Percentiles rank a stretch among this genome's conserved stretches.
Conservation (phyloP, 2,113 vertebrate genomes). For the Symphodus melops region DNA sequence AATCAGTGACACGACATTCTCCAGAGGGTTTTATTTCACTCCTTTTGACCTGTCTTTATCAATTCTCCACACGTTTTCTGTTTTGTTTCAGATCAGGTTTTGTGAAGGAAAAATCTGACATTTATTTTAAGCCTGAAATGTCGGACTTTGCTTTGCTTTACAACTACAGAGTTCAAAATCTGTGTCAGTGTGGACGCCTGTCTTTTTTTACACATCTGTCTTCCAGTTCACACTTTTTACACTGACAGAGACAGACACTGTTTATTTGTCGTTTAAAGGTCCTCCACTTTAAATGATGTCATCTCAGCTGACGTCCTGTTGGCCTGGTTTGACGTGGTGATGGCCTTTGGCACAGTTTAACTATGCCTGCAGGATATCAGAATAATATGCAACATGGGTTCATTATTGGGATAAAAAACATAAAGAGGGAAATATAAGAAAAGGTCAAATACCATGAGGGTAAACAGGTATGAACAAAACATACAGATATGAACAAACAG, state of each 20-base stretch:
- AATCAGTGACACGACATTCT: background rate
- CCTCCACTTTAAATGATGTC: constrained; percentile 5
- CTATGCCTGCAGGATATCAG: too few relatives aligned
- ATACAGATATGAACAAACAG: too few relatives aligned
- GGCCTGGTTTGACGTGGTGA: too few relatives aligned
- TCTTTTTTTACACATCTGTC: constrained; percentile 29
- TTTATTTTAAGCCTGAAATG: background rate
- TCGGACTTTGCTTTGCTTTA: background rate
- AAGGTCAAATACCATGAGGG: too few relatives aligned
- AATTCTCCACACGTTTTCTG: background rate
- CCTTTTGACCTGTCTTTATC: constrained; percentile 8
- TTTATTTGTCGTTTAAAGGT: constrained; percentile 12
- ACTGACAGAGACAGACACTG: too few relatives aligned
- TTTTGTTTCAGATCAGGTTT: background rate
- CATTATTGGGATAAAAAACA: too few relatives aligned
- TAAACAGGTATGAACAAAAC: too few relatives aligned
- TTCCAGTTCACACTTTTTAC: constrained; percentile 6
- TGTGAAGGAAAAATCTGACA: too few relatives aligned
- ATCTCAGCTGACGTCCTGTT: constrained; percentile 9
- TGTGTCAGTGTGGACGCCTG: background rate
- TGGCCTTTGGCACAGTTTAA: too few relatives aligned
- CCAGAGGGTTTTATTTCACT: background rate
- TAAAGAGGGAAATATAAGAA: too few relatives aligned
- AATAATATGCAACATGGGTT: too few relatives aligned
- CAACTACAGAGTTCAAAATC: background rate